Percentiles rank a stretch among this genome's conserved stretches.
Conservation (phyloP, 2,888 invertebrate genomes). For the Noctua pronuba region DNA sequence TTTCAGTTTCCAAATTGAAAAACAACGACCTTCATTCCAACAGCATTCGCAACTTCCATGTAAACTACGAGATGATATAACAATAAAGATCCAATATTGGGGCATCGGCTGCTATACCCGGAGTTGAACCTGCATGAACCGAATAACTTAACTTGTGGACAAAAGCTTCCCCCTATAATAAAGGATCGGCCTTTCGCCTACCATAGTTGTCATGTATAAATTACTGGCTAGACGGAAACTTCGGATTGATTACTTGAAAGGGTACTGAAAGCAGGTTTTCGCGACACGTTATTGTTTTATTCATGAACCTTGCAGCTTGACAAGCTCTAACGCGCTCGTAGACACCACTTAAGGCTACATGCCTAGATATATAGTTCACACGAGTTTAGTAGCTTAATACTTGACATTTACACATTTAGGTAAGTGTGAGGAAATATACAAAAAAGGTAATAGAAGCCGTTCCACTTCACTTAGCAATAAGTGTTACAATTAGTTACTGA, state of each 20-base stretch:
- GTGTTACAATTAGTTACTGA: neutral
- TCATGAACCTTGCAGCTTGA: constrained; percentile 70
- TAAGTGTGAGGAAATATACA: constrained; percentile 10
- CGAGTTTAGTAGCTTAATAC: neutral
- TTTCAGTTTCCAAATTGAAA: neutral
- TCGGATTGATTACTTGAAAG: constrained; percentile 66
- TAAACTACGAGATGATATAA: constrained; percentile 11
- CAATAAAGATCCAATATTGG: constrained; percentile 49
- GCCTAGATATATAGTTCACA: constrained; percentile 7
- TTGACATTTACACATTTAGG: neutral
- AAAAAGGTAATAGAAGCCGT: neutral
- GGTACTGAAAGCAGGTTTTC: constrained; percentile 71
- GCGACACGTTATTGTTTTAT: constrained; percentile 74
- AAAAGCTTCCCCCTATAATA: constrained; percentile 55
- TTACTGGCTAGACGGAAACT: constrained; percentile 57
- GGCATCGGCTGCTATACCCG: constrained; percentile 24
- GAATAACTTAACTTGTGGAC: constrained; percentile 56
- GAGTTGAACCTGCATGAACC: constrained; percentile 38
- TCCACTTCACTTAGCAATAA: neutral
- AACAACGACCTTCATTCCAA: constrained; percentile 8
- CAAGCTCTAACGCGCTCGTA: constrained; percentile 59
- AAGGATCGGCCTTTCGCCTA: constrained; percentile 41
- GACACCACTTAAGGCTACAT: constrained; percentile 50
- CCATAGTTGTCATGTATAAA: constrained; percentile 65
- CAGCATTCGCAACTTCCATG: neutral